Base-by-base conservation (phyloP, 2,888 invertebrate species). In the Volucella zonaria region DNA sequence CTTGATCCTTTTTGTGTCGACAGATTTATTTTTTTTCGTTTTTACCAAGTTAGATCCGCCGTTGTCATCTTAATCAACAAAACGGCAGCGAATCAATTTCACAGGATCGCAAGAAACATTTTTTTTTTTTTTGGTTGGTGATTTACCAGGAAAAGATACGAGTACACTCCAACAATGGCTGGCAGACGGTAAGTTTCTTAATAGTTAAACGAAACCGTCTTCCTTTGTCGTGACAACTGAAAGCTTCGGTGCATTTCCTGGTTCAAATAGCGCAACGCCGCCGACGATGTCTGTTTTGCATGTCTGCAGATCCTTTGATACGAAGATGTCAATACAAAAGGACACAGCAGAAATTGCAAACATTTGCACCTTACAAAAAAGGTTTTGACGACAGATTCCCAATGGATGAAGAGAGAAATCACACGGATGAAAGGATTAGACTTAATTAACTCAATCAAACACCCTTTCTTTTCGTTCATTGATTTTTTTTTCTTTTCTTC, bases 41-140 rank as follows among this genome's bases (percentile, higher is more conserved):
- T 18, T 61, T 67, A 15, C 45, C 47, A 47, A 4, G 18, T 58
- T 54, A 54, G 58, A 61, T 83, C 70, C 49, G 59, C 52, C 47
- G 75, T 73, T 81, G 71, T 85, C 85, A 45, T 85, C 85, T 85
- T 81, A 85, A 85, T 85, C 81, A 85, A 71, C 62, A 59, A 76
- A 45, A 85, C 76, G 70, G 71, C 51, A 70, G 67, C 61, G 81
- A 85, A 85, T 85, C 85, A 77, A 85, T 85, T 85, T 85, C 81
- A 85, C 71, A 85, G 85, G 62, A 81, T 81, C 76, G 49, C 18
- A 31, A 64, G 62, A n/a, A 71, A 59, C 52, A n/a, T 12, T 67
- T 31, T 8, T 40, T 12, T 54, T 49, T 18, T 74, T 62, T 40
- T 56, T 66, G 23, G 14, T 61, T 73, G 62, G 47, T 14, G 64